Evolutionary conservation across 2,797 vertebrate species (phyloP), one percentile per base, ranked within the genome.

Genomic region (Peromyscus melanophrys): DNA sequence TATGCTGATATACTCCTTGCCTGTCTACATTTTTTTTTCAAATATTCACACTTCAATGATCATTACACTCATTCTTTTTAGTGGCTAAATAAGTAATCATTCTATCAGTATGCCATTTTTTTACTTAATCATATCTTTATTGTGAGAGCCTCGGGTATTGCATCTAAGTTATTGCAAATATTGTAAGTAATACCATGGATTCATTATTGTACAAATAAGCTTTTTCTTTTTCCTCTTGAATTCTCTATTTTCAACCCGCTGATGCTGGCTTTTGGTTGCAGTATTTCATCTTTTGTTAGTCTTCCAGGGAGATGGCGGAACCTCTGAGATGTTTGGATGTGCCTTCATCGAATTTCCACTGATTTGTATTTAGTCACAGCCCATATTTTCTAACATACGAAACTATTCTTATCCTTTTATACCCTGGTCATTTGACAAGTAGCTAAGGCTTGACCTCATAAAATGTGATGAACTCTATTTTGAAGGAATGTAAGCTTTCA

Each of bases 121-220:
- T 55, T 73, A 92, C 3, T 65, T 81, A 71, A 40, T 80, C 40
- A 34, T 55, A 37, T 75, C 23, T 92, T 93, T 65, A 75, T 81
- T 91, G 37, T 92, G 73, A 94, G 46, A 90, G n/a, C 46, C 90
- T 95, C 76, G 17, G 11, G 12, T 1, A 5, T 40, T 88, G 17
- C 29, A 81, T 92, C 37, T 92, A 84, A 92, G 71, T 92, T 94
- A 92, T 80, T 92, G 92, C 63, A 78, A 88, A 37, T 29, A 86
- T 89, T 17, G 12, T 76, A 59, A 83, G 6, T 90, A 83, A 97
- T 59, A 27, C 6, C 49, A 43, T 84, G 29, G 92, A 77, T 85
- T 57, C 25, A 52, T 87, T 49, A 59, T 82, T 76, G 57, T 81
- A 57, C 4, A 46, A 88, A 46, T 67, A 82, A 10, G 23, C 21